Conservation (phyloP, 2,113 vertebrate species). For the Brienomyrus longianalis region DNA sequence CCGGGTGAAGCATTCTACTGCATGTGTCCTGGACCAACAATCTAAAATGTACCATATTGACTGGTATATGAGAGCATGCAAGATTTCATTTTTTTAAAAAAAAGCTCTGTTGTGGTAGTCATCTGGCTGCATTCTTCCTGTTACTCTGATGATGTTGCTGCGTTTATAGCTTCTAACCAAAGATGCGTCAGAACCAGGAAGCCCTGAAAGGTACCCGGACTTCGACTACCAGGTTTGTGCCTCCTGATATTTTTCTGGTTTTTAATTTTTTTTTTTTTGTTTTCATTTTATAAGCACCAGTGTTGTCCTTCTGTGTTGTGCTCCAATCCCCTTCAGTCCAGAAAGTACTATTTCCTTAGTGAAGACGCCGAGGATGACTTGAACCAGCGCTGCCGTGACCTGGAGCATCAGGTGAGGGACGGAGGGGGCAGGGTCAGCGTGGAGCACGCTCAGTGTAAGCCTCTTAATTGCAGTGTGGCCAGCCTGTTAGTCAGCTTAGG, state of each 20-base stretch:
- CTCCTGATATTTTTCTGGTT: background rate
- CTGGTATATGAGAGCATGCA: background rate
- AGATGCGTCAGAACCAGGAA: constrained; percentile 63
- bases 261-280: background rate
- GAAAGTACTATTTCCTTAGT: constrained; percentile 85
- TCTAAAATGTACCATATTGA: background rate
- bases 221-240: constrained; percentile 77
- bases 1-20: background rate
- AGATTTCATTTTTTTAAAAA: background rate
- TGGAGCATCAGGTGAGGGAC: constrained; percentile 74
- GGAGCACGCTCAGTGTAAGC: constrained; percentile 26
- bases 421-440: background rate
- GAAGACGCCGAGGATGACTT: constrained; percentile 68
- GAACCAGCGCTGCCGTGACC: constrained; percentile 65
- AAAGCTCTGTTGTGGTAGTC: background rate
- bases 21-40: background rate
- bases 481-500: constrained; percentile 40
- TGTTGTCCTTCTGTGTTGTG: background rate
- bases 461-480: constrained; percentile 21
- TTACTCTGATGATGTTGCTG: constrained; percentile 15
- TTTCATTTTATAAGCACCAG: background rate
- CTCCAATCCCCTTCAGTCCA: constrained; percentile 58
- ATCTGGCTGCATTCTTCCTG: background rate
- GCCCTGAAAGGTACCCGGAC: constrained; percentile 70
- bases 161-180: constrained; percentile 68